Evolutionary conservation across 1,140 invertebrate species (phyloP).

Genomic region (Hyphantria cunea): DNA sequence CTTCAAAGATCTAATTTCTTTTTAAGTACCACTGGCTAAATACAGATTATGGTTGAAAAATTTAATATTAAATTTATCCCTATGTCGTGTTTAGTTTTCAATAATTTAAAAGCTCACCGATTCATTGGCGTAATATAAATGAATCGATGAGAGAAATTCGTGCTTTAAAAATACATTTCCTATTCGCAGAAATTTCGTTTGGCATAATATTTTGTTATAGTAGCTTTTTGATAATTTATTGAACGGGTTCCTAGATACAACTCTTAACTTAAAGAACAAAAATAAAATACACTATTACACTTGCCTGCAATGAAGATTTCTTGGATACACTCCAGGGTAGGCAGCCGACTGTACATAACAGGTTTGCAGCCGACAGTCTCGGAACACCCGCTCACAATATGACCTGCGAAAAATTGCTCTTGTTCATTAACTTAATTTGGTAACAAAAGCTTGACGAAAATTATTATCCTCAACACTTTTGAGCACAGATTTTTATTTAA

Average conservation of each 20-base stretch:
- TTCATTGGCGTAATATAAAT: no score
- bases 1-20: slow-evolving; percentile 14
- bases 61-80: no score
- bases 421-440: slow-evolving; percentile 27
- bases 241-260: no score
- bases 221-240: no score
- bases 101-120: no score
- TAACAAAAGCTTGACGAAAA: slow-evolving; percentile 20
- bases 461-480: slow-evolving; percentile 19
- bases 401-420: slow-evolving; percentile 82
- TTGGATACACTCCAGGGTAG: slow-evolving; percentile 94
- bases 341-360: slow-evolving; percentile 96
- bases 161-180: no score
- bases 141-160: no score
- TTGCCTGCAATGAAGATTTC: slow-evolving; percentile 91
- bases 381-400: slow-evolving; percentile 93
- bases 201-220: no score
- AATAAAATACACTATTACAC: slow-evolving; percentile 19
- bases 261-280: no score
- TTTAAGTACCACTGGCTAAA: slow-evolving; percentile 6
- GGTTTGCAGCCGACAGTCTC: slow-evolving; percentile 92
- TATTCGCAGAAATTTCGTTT: no score
- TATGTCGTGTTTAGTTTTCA: no score
- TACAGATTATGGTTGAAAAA: not conserved
- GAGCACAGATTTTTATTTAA: slow-evolving; percentile 8